Conservation (phyloP, 1,140 invertebrate genomes). For the Drosophila cardini region DNA sequence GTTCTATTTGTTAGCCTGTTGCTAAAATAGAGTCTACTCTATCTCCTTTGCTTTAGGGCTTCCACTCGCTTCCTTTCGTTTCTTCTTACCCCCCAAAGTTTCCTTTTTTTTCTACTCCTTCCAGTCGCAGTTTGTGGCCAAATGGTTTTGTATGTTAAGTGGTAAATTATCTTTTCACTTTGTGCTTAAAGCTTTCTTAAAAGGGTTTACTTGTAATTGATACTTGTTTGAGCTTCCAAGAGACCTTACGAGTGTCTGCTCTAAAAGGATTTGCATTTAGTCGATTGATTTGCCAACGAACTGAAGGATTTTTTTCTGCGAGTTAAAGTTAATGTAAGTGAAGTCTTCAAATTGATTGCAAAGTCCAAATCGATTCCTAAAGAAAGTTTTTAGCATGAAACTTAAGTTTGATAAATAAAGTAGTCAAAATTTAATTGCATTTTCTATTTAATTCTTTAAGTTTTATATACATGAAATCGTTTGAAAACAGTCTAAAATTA, state of each 20-base stretch:
- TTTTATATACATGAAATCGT: neutral
- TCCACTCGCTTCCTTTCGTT: conserved; percentile 52
- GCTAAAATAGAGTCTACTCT: conserved; percentile 48
- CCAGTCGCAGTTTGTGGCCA: conserved; percentile 48
- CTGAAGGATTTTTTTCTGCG: neutral
- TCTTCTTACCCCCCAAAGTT: neutral
- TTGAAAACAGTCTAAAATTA: neutral
- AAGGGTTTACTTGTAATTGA: conserved; percentile 75
- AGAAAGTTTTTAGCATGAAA: neutral
- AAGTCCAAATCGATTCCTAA: neutral
- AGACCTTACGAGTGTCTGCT: conserved; percentile 12
- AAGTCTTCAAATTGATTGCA: too few relatives aligned
- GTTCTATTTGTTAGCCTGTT: conserved; percentile 66
- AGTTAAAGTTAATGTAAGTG: neutral
- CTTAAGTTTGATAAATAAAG: too few relatives aligned
- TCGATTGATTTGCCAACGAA: conserved; percentile 49
- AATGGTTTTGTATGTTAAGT: conserved; percentile 65
- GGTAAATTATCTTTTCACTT: conserved; percentile 67
- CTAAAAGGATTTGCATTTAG: conserved; percentile 36
- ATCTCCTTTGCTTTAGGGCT: conserved; percentile 52
- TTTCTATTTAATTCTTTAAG: neutral
- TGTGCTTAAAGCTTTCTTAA: conserved; percentile 25
- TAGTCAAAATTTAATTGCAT: too few relatives aligned
- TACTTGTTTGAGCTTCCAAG: conserved; percentile 25
- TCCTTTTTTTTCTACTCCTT: conserved; percentile 1